Conservation (phyloP, 2,888 invertebrate genomes). For the Polymixis flavicincta region DNA sequence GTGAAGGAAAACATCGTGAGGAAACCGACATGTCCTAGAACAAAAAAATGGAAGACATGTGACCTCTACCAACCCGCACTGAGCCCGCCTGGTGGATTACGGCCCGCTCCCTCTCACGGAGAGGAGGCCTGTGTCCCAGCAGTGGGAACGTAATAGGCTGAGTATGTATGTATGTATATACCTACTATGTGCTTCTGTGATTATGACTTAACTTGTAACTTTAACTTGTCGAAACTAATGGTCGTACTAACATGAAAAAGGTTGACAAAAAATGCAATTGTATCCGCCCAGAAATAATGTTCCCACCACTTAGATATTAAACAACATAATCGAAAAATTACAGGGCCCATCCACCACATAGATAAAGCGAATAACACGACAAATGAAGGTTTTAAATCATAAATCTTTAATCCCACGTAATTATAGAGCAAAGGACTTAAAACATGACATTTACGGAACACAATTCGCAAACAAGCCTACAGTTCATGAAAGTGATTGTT, state of each 20-base stretch:
- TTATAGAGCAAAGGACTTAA: constrained; percentile 66
- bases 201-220: not conserved
- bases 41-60: too few relatives aligned
- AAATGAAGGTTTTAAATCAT: constrained; percentile 48
- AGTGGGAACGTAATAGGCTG: too few relatives aligned
- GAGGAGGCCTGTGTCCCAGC: too few relatives aligned
- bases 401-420: constrained; percentile 64
- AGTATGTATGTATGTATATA: too few relatives aligned
- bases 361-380: constrained; percentile 18
- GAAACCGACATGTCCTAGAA: too few relatives aligned
- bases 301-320: not conserved
- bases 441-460: constrained; percentile 70
- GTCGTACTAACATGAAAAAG: not conserved
- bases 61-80: too few relatives aligned
- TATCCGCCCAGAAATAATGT: not conserved
- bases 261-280: not conserved
- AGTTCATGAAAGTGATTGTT: constrained; percentile 76
- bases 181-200: not conserved
- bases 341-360: not conserved
- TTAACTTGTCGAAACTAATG: not conserved
- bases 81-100: too few relatives aligned
- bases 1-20: too few relatives aligned
- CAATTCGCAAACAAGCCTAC: constrained; percentile 74
- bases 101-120: too few relatives aligned
- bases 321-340: not conserved